phyloP scores from a whole-genome alignment of 2,797 vertebrate genomes.

The Thunnus albacares region DNA sequence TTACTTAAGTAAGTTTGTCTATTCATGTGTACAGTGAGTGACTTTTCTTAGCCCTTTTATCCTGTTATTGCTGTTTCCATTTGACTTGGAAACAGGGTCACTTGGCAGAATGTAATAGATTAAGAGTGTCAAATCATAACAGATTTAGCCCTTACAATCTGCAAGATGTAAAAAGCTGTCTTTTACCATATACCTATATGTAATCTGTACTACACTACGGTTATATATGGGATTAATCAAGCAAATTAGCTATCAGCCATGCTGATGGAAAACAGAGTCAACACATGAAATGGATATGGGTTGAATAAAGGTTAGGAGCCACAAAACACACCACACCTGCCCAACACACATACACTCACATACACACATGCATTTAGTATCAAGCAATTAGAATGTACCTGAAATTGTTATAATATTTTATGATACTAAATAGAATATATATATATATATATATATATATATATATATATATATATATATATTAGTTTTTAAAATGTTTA shows the following conservation, averaged over 20 bases:
- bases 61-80: slow-evolving; percentile 11
- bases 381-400: too few relatives aligned
- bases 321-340: slow-evolving; percentile 1
- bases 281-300: slow-evolving; percentile 4
- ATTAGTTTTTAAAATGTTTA: neutral
- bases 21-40: slow-evolving; percentile 7
- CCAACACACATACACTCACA: neutral
- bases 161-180: neutral
- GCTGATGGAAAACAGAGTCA: slow-evolving; percentile 21
- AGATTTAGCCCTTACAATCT: neutral
- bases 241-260: slow-evolving; percentile 31
- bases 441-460: too few relatives aligned
- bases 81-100: slow-evolving; percentile 42
- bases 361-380: too few relatives aligned
- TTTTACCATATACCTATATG: neutral
- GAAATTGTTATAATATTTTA: too few relatives aligned
- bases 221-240: slow-evolving; percentile 1
- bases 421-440: too few relatives aligned
- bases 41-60: slow-evolving; percentile 20
- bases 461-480: neutral
- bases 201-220: neutral
- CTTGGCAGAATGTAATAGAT: slow-evolving; percentile 10
- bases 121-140: neutral
- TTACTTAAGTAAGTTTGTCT: slow-evolving; percentile 1
- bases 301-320: slow-evolving; percentile 23